Base-by-base conservation (phyloP, 2,797 vertebrate species). In the Gobionotothen gibberifrons region DNA sequence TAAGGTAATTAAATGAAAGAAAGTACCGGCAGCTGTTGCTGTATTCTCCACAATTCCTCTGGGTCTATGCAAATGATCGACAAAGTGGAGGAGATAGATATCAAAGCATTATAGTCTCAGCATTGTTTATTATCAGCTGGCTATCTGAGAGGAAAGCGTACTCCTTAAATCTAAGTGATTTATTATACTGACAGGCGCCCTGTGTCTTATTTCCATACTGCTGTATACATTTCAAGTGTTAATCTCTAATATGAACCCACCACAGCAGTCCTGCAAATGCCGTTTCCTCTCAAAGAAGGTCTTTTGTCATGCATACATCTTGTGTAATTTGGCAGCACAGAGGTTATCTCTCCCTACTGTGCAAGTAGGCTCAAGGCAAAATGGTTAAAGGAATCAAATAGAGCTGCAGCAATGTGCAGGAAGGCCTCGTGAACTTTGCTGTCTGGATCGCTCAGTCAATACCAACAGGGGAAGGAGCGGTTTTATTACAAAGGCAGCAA, bases 1-100 rank as follows among this genome's bases (percentile, higher is more conserved):
- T 87, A 86, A 69, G 77, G 48, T 87, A 79, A 90, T 90, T 87
- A 82, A 65, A 84, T 66, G 77, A 49, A 72, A 56, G 49, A 54
- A 77, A 81, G 53, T 71, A 49, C 21, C 47, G 61, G 82, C 73
- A 82, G 69, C 76, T 83, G 79, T 66, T 81, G 73, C 60, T 11
- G 40, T 73, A 29, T 54, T 67, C 39, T 54, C 54, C 42, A 53
- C 55, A 74, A 39, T 63, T 68, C 75, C 52, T 61, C 54, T 15
- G 56, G 59, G 62, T 69, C 13, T 48, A 15, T 61, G 79, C 17
- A 79, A 73, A 77, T 55, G 65, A 69, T 58, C 42, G 39, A 68
- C 43, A 58, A 55, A 74, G 29, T 49, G 59, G 26, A 67, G 58
- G 66, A 77, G 55, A 71, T 63, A 29, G 6, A 51, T 29, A 73